Conservation (phyloP, 2,113 vertebrate species). For the Neogale vison region DNA sequence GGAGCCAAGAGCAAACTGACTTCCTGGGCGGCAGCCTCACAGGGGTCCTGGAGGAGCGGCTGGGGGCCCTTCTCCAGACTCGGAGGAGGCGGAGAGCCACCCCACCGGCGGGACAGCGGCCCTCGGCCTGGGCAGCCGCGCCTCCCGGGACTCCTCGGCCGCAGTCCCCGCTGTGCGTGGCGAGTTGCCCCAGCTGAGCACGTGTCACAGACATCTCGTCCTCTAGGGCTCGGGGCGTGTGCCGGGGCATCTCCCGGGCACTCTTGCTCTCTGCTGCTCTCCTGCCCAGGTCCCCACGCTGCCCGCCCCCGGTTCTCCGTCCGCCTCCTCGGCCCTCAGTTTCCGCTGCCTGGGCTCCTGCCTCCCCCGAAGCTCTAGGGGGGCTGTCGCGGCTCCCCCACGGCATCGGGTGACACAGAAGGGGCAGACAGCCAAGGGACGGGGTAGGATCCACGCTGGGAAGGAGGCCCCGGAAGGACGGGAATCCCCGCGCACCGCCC, state of each 20-base stretch:
- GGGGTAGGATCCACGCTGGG: too few relatives aligned
- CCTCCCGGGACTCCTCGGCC: too few relatives aligned
- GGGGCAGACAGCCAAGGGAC: fast-evolving
- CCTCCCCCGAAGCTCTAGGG: neutral
- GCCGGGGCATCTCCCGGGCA: too few relatives aligned
- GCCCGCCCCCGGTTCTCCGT: neutral
- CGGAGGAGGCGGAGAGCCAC: neutral
- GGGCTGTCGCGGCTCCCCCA: fast-evolving
- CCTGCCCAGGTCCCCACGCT: neutral
- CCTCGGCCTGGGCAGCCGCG: neutral
- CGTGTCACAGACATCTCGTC: neutral
- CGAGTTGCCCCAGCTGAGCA: neutral
- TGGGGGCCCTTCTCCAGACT: neutral
- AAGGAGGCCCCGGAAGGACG: neutral
- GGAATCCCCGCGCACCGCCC: neutral
- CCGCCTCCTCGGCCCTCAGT: neutral
- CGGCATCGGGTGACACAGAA: neutral
- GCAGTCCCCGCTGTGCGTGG: too few relatives aligned
- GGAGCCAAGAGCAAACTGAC: neutral
- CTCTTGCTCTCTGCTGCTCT: neutral
- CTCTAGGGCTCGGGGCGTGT: neutral
- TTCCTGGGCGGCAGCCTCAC: neutral
- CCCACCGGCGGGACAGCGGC: neutral
- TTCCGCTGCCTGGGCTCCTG: neutral
- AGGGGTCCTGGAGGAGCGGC: neutral